These are phyloP conservation scores for Salarias fasciatus DNA, from an alignment of 2,797 vertebrate genomes.

Conservation along the genomic window DNA sequence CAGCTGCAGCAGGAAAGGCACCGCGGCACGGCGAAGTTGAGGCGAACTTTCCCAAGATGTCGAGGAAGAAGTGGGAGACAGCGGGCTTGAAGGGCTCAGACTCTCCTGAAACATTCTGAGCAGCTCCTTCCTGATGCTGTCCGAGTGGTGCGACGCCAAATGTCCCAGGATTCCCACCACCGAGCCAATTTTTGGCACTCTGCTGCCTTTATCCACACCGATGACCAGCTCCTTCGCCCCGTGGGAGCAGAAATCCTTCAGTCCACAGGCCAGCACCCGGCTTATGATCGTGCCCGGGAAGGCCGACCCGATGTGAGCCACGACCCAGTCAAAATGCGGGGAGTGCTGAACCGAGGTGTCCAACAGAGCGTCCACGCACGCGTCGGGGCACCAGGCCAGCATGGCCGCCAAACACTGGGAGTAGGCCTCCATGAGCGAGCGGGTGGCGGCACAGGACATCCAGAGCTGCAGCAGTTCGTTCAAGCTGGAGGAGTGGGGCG, in stretches of 20 bases:
- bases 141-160: conserved; percentile 89
- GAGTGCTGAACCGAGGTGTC: conserved; percentile 96
- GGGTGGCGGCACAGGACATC: conserved; percentile 93
- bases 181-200: conserved; percentile 93
- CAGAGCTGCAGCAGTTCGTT: conserved; percentile 95
- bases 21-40: conserved; percentile 86
- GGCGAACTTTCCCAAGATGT: conserved; percentile 80
- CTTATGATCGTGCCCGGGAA: conserved; percentile 96
- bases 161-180: conserved; percentile 96
- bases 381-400: conserved; percentile 91
- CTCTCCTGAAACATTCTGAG: conserved; percentile 95
- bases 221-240: conserved; percentile 76
- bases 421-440: conserved; percentile 94
- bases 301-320: conserved; percentile 96
- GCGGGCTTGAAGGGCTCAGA: conserved; percentile 77
- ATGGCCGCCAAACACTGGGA: conserved; percentile 93
- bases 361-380: conserved; percentile 92
- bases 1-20: conserved; percentile 93
- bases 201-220: conserved; percentile 78
- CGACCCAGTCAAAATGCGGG: conserved; percentile 97
- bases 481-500: conserved; percentile 89
- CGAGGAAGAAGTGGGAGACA: conserved; percentile 73
- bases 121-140: conserved; percentile 93
- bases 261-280: conserved; percentile 92
- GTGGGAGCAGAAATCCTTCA: conserved; percentile 94